Base-by-base conservation (phyloP, 2,113 vertebrate genomes). In the Brevimyrus niger region DNA sequence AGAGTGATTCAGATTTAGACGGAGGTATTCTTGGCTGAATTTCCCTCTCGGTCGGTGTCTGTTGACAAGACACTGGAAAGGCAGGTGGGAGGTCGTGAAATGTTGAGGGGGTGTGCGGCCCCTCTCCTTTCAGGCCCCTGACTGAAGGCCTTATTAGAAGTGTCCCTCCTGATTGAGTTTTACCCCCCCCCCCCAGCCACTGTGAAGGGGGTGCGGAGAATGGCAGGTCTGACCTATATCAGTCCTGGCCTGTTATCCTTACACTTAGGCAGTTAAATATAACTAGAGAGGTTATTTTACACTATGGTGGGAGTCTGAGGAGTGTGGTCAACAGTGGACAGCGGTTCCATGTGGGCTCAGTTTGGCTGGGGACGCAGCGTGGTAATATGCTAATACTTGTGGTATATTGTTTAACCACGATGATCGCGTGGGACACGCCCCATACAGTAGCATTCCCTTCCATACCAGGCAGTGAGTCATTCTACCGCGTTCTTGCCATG, bases 231-330 rank as follows among this genome's bases (percentile, higher is more conserved):
- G 82, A 48, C 61, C 90, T 93, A 92, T 93, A 92, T 92, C 38
- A 48, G 90, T 89, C 61, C 89, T 47, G 11, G 87, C 82, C 86
- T 76, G 83, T 55, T 89, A 89, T 90, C 91, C 80, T 86, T 88
- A 53, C 87, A 85, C 89, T 47, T 90, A 69, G n/a, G 50, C 55
- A 19, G 80, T 89, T 91, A 90, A 92, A 93, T 91, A 90, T 92
- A 91, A 90, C 89, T 89, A 80, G 53, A 87, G 86, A 87, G 89
- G 21, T 17, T 35, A 19, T 92, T 90, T 89, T 87, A 88, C 90
- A 88, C 82, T 48, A 0, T 73, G 31, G 69, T 76, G 80, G 76
- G 80, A 83, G 42, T 83, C 80, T 11, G 19, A 83, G 9, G 21
- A 47, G 21, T 83, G 7, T 38, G 15, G 17, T 19, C 15, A 31